A percentile compares a stretch with the other conserved stretches of the same genome.
Evolutionary conservation across 53 echinoderm and acorn worm species (phyloP).

Genomic region (Antedon mediterranea): DNA sequence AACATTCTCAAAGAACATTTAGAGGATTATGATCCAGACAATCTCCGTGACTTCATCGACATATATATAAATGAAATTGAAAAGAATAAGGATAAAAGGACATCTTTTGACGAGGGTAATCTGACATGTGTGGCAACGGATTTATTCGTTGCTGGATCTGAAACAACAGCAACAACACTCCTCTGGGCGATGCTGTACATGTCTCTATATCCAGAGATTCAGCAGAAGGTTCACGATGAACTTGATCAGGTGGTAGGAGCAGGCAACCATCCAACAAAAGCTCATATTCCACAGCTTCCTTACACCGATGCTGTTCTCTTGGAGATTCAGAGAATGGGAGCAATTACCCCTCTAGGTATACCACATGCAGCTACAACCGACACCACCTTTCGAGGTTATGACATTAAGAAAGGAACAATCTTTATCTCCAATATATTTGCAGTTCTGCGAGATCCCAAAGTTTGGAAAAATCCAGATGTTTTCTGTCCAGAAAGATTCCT

Average conservation of each 20-base stretch:
- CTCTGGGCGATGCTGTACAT: conserved; percentile 1
- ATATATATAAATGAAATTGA: conserved; percentile 8
- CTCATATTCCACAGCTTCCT: conserved; percentile 23
- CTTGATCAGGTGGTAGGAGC: conserved; percentile 29
- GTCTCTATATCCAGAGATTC: conserved; percentile 9
- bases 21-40: conserved; percentile 9
- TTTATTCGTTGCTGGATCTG: background rate
- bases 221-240: conserved; percentile 40
- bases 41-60: conserved; percentile 32
- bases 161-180: conserved; percentile 1
- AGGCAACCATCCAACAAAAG: conserved; percentile 16
- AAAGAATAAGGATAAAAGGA: background rate
- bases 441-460: conserved; percentile 27
- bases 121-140: background rate
- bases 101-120: conserved; percentile 6
- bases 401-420: conserved; percentile 33
- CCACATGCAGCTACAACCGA: conserved; percentile 28
- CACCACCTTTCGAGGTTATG: conserved; percentile 17
- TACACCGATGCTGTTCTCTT: conserved; percentile 40
- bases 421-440: conserved; percentile 41
- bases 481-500: conserved; percentile 46
- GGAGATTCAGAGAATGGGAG: conserved; percentile 34
- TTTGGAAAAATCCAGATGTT: conserved; percentile 37
- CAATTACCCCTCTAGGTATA: conserved; percentile 30
- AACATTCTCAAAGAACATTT: conserved; percentile 22